Evolutionary conservation across 2,888 invertebrate genomes (phyloP).

Genomic region (Brachypterus glaber): DNA sequence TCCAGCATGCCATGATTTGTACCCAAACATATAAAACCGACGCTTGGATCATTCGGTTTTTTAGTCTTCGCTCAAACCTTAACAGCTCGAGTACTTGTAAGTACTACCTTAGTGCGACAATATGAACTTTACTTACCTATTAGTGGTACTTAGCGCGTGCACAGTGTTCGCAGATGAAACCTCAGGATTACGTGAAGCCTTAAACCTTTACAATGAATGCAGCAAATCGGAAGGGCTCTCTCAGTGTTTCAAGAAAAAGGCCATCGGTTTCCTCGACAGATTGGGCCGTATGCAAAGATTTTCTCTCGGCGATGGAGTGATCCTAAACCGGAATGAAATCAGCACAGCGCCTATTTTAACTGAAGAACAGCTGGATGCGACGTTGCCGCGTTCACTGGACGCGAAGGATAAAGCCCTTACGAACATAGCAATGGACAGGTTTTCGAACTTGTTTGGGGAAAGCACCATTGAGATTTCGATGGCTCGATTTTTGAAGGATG

Average conservation of each 20-base stretch:
- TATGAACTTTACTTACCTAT: constrained; percentile 32
- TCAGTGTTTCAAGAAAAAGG: constrained; percentile 73
- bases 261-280: constrained; percentile 68
- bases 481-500: constrained; percentile 49
- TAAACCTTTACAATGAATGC: constrained; percentile 72
- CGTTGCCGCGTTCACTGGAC: constrained; percentile 54
- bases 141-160: constrained; percentile 28
- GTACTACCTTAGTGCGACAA: neutral
- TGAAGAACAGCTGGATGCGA: constrained; percentile 61
- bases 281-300: constrained; percentile 60
- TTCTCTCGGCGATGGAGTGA: constrained; percentile 55
- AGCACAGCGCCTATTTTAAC: constrained; percentile 41
- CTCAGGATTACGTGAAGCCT: constrained; percentile 55
- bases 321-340: constrained; percentile 48
- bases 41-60: neutral
- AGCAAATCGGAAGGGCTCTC: constrained; percentile 58
- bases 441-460: constrained; percentile 62
- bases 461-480: constrained; percentile 68
- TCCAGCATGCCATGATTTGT: constrained; percentile 1
- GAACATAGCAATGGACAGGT: constrained; percentile 59
- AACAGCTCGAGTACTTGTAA: neutral
- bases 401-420: constrained; percentile 60
- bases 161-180: constrained; percentile 32
- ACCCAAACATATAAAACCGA: neutral
- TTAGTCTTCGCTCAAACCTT: neutral